Evolutionary conservation across 2,797 vertebrate species (phyloP), one percentile per base, ranked within the genome.

Genomic region (Macroramphosus scolopax): DNA sequence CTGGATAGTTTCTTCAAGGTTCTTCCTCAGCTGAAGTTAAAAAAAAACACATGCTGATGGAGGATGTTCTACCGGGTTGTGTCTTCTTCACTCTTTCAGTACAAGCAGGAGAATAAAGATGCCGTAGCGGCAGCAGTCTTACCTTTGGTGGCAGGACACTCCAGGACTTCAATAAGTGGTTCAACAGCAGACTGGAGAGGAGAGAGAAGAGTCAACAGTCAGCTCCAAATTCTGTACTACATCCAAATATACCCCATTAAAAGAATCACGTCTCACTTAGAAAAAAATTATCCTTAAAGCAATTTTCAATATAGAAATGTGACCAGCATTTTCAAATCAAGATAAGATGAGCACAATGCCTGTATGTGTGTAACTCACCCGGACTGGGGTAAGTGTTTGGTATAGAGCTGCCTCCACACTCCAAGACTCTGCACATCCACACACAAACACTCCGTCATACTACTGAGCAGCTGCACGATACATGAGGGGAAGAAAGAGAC

Each of bases 361-460:
- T 36, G 4, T n/a, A n/a, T 8, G 14, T 6, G 10, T 30, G 2
- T 1, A 20, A 20, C 31, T 49, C 31, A 98, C 96, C 93, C 93
- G 75, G 96, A 98, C 75, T 98, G 95, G 1, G 93, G 67, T 11
- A 98, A 81, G 61, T 98, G 95, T 75, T 96, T 98, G 22, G 89
- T 92, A 69, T 98, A 98, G 8, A 98, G 92, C 80, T 98, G 95
- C 72, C 91, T 89, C 96, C 96, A 98, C 39, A 97, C 94, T 0
- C 89, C 91, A 38, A 94, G 87, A 78, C 91, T 96, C 75, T 96
- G 91, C 0, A 90, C 86, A 29, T 98, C 95, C 55, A 92, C 81
- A 20, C 80, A 90, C 78, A 98, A 82, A 77, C 96, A 98, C 75
- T 96, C 92, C 0, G 86, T 92, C 89, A 98, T 84, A 68, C 94